Base-by-base conservation (phyloP, 2,113 vertebrate species). In the Mionectes macconnelli region DNA sequence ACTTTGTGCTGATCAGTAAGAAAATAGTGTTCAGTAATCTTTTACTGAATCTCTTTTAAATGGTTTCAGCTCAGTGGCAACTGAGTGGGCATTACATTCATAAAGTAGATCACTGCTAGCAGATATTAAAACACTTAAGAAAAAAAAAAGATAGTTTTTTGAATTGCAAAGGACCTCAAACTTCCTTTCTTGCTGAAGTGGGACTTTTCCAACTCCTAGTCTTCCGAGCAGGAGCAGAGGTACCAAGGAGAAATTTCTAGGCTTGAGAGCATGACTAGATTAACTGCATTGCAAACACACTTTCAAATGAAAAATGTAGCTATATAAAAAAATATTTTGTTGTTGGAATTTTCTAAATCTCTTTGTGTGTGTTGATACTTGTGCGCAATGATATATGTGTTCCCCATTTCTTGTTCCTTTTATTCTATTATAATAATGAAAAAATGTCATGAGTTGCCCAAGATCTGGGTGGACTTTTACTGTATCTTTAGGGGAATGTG, bases 1-100 rank as follows among this genome's bases (percentile, higher is more conserved):
- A 92, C 97, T 98, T 94, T 96, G 91, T 97, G 86, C 97, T 97
- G 96, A 98, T 95, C 83, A 84, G 63, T 66, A 73, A 94, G 94
- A 97, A 97, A 96, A 93, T 52, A 82, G 85, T 14, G 52, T 97
- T 97, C 93, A 68, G 94, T 94, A 93, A 79, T 94, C 42, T 30
- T 89, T 79, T 60, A 97, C 91, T 95, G 37, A 76, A 70, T 74
- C 94, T 95, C 66, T 96, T 47, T 91, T 94, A 96, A 96, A 95
- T 96, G 84, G 69, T 79, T 96, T 96, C 4, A 4, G 53, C 94
- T 97, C 80, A 94, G 69, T 90, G 83, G 90, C 72, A 94, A 91
- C 75, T 85, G 79, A 84, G 63, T 92, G 94, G 91, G 55, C 70
- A 95, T 97, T 93, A 31, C 31, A 21, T 63, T 95, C 81, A 44